A percentile compares a stretch with the other conserved stretches of the same genome.
Conservation (phyloP, 1,140 invertebrate genomes). For the Pogonognathellus flavescens region DNA sequence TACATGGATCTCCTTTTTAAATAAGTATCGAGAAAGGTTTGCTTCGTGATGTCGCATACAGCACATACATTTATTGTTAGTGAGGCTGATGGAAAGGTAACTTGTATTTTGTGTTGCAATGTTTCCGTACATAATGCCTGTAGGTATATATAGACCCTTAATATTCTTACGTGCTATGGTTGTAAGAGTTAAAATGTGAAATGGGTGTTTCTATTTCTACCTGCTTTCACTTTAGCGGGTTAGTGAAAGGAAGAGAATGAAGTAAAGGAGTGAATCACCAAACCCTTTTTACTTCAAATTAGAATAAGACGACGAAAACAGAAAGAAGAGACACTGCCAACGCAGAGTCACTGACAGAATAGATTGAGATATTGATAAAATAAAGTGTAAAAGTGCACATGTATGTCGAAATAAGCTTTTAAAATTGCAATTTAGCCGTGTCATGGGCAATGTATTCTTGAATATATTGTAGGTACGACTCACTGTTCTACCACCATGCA, state of each 20-base stretch:
- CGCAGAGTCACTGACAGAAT: slow-evolving; percentile 31
- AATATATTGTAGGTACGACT: not conserved
- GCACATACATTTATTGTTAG: too few relatives aligned
- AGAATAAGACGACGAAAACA: slow-evolving; percentile 40
- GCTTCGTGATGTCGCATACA: too few relatives aligned
- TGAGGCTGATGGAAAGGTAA: too few relatives aligned
- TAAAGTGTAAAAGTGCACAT: slow-evolving; percentile 49
- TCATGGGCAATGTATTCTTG: slow-evolving; percentile 35
- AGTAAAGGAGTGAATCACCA: slow-evolving; percentile 29
- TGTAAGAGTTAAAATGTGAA: not conserved
- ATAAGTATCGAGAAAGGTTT: too few relatives aligned
- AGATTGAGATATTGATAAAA: slow-evolving; percentile 49
- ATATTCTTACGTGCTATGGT: not conserved
- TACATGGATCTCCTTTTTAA: too few relatives aligned
- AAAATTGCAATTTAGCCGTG: slow-evolving; percentile 44
- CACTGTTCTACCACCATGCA: not conserved
- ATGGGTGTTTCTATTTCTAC: not conserved
- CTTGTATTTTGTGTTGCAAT: too few relatives aligned
- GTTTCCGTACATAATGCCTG: not conserved
- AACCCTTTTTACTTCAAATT: slow-evolving; percentile 34
- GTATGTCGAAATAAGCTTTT: slow-evolving; percentile 47
- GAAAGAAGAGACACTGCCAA: slow-evolving; percentile 4
- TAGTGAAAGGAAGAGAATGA: not conserved
- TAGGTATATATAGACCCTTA: not conserved
- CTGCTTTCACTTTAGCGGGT: not conserved